phyloP scores from a whole-genome alignment of 2,888 invertebrate genomes.

The Venusia cambrica region DNA sequence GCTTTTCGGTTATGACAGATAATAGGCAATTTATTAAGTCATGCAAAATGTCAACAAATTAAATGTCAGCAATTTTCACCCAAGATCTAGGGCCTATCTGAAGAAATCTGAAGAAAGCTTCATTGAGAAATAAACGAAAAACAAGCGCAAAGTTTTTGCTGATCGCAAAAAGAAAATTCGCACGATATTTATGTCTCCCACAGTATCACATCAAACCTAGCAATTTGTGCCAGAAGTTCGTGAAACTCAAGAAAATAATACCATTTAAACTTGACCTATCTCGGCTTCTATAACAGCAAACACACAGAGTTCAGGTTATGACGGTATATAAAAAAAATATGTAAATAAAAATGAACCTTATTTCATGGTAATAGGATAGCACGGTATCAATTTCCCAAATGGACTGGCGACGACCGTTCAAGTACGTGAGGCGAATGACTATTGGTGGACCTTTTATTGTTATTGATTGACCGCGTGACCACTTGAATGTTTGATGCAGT shows the following conservation, averaged over 20 bases:
- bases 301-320: conserved; percentile 38
- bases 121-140: neutral
- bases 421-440: conserved; percentile 70
- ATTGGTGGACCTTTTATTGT: conserved; percentile 64
- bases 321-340: conserved; percentile 34
- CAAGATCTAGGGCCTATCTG: too few species aligned
- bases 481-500: conserved; percentile 34
- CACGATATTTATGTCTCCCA: conserved; percentile 46
- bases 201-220: conserved; percentile 59
- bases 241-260: conserved; percentile 47
- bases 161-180: conserved; percentile 33
- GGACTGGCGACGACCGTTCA: conserved; percentile 64
- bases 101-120: neutral
- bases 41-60: too few species aligned
- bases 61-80: too few species aligned
- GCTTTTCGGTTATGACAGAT: too few species aligned
- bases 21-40: too few species aligned
- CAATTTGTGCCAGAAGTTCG: conserved; percentile 70
- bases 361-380: conserved; percentile 32
- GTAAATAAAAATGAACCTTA: conserved; percentile 39
- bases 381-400: conserved; percentile 77
- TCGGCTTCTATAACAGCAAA: conserved; percentile 1
- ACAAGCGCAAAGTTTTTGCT: conserved; percentile 19
- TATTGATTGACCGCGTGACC: conserved; percentile 65
- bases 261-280: conserved; percentile 30